These are phyloP conservation scores for Leuctra nigra DNA, from an alignment of 2,888 invertebrate genomes.

Conservation along the genomic window DNA sequence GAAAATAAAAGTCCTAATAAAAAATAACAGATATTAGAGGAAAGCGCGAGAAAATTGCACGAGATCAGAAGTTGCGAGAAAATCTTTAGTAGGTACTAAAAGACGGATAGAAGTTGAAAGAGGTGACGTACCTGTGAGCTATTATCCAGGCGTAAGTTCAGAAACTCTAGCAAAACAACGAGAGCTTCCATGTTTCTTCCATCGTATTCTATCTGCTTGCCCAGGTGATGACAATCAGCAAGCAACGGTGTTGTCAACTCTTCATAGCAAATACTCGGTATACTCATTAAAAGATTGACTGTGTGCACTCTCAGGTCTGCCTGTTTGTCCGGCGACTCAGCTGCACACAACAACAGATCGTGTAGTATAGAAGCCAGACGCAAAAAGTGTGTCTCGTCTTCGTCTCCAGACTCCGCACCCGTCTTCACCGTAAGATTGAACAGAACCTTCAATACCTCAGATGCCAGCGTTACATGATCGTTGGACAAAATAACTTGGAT, in stretches of 20 bases:
- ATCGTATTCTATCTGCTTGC: constrained; percentile 51
- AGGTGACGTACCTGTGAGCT: constrained; percentile 38
- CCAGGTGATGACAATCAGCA: constrained; percentile 41
- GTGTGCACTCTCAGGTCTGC: constrained; percentile 68
- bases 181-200: constrained; percentile 73
- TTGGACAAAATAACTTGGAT: constrained; percentile 21
- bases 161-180: constrained; percentile 60
- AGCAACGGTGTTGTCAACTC: constrained; percentile 57
- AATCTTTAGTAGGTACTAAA: not conserved
- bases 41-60: too few species aligned
- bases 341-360: constrained; percentile 56
- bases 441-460: constrained; percentile 70
- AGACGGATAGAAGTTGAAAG: not conserved
- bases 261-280: constrained; percentile 67
- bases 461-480: constrained; percentile 32
- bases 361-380: constrained; percentile 66
- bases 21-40: too few species aligned
- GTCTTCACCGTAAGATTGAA: constrained; percentile 64
- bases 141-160: constrained; percentile 55
- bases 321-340: constrained; percentile 51
- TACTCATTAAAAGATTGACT: constrained; percentile 75
- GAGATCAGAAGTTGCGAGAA: too few species aligned
- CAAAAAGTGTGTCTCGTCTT: constrained; percentile 63
- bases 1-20: too few species aligned
- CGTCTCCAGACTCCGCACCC: constrained; percentile 43